Base-by-base conservation (phyloP, 2,113 vertebrate species). In the Lethenteron reissneri region DNA sequence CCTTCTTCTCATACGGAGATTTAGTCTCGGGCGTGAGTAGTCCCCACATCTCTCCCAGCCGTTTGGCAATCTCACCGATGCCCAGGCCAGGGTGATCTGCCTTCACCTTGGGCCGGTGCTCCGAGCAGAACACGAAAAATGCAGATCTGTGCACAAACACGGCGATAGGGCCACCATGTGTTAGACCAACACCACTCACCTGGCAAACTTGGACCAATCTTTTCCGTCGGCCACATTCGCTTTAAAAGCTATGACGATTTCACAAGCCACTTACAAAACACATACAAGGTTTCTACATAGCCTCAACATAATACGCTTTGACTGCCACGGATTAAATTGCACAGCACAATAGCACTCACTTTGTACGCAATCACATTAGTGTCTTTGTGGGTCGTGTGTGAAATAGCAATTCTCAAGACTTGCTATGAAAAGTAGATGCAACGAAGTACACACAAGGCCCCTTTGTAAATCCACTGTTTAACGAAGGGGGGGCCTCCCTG, bases 11-110 rank as follows among this genome's bases (percentile, higher is more conserved):
- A 1, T 90, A 97, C 4, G 94, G 94, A 81, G 90, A 83, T 81
- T 95, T 97, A 62, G 90, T 84, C 62, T 90, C 90, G 70, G 85
- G 81, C 75, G 87, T 75, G 1, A 83, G 90, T 76, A 85, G 83
- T 78, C 95, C 95, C 92, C 92, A 97, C 90, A 90, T 91, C 77
- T 92, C 88, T 72, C 90, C 92, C 76, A 97, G 77, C 74, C 91
- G 96, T 80, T 95, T 97, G 56, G 92, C 92, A 0, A 91, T 88
- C 75, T 95, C 89, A 12, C 92, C 92, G 72, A 92, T 91, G 75
- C 87, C 79, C 58, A 90, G 80, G 56, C 90, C 88, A 1, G 92
- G 92, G 76, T 79, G 77, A 10, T 97, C 90, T 56, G 81, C 81
- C 82, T 95, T 97, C 73, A 97, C 86, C 84, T 94, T 97, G 57